Conservation (phyloP, 2,797 vertebrate genomes). For the Gastrophryne carolinensis region DNA sequence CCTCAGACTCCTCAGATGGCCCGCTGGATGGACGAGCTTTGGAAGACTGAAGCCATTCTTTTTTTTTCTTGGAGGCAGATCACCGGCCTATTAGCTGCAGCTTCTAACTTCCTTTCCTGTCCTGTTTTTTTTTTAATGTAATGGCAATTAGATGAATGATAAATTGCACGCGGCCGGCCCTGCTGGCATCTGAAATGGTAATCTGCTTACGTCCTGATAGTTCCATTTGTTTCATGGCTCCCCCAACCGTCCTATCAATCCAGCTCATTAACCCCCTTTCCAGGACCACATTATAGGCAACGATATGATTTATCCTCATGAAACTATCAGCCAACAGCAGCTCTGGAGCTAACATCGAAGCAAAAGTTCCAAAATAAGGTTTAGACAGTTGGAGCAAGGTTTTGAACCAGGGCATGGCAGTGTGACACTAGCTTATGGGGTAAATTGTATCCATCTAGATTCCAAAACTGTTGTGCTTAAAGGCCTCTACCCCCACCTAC, state of each 20-base stretch:
- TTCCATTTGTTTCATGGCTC: slow-evolving; percentile 1
- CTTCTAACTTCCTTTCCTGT: slow-evolving; percentile 27
- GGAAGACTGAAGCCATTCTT: not conserved
- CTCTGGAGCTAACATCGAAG: no score
- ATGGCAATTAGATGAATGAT: slow-evolving; percentile 38
- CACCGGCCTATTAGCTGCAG: slow-evolving; percentile 1
- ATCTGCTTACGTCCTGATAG: slow-evolving; percentile 7
- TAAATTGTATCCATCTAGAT: no score
- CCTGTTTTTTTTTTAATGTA: slow-evolving; percentile 30
- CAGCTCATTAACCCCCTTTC: not conserved
- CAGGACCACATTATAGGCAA: not conserved
- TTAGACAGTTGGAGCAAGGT: no score
- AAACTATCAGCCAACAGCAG: no score
- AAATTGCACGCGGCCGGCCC: slow-evolving; percentile 15
- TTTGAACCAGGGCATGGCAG: no score
- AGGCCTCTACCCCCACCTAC: no score
- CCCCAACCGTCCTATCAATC: not conserved
- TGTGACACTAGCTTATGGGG: no score
- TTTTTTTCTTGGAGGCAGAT: not conserved
- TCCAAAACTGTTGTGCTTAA: no score
- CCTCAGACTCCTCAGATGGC: not conserved
- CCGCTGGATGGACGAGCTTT: not conserved
- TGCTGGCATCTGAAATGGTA: slow-evolving; percentile 21
- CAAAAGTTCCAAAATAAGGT: no score
- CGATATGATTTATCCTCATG: no score